Conservation (phyloP, 2,888 invertebrate species). For the Corbicula japonica region DNA sequence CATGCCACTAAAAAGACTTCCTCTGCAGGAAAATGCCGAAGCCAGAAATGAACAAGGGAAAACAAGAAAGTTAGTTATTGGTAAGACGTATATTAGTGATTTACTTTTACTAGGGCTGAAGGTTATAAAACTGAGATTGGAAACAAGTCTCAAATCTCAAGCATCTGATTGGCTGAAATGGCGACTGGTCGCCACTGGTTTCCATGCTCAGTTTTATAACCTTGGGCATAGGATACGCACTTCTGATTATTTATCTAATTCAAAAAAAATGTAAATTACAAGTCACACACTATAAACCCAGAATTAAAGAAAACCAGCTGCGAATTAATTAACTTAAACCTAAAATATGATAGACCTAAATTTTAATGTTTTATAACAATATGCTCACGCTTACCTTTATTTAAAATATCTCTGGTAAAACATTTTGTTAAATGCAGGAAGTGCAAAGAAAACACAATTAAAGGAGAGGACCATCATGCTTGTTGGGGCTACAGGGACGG, state of each 20-base stretch:
- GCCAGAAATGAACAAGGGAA: constrained; percentile 23
- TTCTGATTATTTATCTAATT: background rate
- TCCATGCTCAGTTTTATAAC: background rate
- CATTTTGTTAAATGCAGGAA: too few relatives aligned
- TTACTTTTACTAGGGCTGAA: background rate
- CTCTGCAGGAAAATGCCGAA: constrained; percentile 7
- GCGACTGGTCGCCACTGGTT: too few relatives aligned
- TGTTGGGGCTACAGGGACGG: constrained; percentile 52
- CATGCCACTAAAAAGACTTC: constrained; percentile 15
- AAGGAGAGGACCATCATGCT: constrained; percentile 46
- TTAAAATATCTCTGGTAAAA: background rate
- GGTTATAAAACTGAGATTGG: background rate
- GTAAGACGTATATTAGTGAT: background rate
- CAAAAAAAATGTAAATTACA: background rate
- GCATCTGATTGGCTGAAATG: too few relatives aligned
- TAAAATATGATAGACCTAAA: background rate
- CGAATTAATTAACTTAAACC: background rate
- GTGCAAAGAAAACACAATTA: background rate
- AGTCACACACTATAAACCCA: background rate
- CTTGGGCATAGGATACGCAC: background rate
- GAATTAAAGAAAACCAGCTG: background rate
- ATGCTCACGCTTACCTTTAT: background rate
- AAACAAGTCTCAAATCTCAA: background rate
- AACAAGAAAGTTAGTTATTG: constrained; percentile 21
- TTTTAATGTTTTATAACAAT: background rate